Conservation (phyloP, 2,113 vertebrate genomes). For the Mirounga angustirostris region DNA sequence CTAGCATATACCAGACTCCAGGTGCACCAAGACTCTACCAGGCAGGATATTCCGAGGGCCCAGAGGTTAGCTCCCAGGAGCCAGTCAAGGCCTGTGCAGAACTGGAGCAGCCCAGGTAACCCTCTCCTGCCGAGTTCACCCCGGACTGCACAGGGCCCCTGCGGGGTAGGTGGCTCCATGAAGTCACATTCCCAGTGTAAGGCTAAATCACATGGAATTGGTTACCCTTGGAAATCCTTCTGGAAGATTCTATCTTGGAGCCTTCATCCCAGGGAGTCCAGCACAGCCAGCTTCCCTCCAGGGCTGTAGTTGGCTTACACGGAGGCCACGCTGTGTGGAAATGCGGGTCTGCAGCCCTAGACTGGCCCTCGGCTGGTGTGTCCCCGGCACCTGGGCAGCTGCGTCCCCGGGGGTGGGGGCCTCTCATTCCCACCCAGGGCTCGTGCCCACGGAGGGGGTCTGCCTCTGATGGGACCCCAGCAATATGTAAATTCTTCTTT, state of each 20-base stretch:
- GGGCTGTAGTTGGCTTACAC: background rate
- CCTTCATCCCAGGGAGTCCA: background rate
- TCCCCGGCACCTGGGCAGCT: background rate
- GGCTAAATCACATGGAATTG: background rate
- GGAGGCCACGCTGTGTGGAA: no score
- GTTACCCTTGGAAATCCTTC: background rate
- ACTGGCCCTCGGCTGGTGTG: background rate
- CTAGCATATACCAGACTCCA: background rate
- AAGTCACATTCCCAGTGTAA: background rate
- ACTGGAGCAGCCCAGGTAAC: background rate
- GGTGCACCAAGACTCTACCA: background rate
- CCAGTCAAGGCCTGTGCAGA: no score
- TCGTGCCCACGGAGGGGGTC: background rate
- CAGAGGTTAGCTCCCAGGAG: background rate
- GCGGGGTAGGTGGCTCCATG: fast-evolving
- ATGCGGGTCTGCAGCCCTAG: background rate
- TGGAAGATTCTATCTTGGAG: background rate
- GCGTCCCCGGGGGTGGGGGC: background rate
- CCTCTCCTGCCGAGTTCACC: background rate
- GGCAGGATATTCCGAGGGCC: background rate
- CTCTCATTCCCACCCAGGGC: background rate
- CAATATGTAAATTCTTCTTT: background rate
- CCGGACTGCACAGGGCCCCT: background rate
- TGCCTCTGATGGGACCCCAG: background rate
- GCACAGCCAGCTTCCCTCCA: background rate